A percentile compares a stretch with the other conserved stretches of the same genome.
These are phyloP conservation scores for Pelosia muscerda DNA, from an alignment of 2,888 invertebrate genomes.

Conservation along the genomic window DNA sequence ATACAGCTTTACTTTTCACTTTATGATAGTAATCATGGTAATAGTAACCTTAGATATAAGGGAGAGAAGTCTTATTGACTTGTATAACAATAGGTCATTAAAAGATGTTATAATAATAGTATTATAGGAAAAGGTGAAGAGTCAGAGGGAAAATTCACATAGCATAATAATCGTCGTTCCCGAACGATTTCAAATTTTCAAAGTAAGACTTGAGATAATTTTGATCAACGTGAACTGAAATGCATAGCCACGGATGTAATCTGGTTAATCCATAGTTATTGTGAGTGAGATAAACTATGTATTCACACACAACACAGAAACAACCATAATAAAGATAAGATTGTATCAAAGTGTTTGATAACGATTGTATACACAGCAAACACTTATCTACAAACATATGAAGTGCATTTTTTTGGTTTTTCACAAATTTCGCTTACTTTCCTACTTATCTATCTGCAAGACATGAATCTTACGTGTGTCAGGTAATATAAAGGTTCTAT, in stretches of 20 bases:
- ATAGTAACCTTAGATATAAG: too few relatives aligned
- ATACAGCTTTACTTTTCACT: too few relatives aligned
- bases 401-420: background rate
- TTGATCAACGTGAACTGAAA: background rate
- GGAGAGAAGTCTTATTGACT: too few relatives aligned
- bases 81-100: too few relatives aligned
- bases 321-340: constrained; percentile 12
- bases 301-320: background rate
- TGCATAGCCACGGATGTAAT: background rate
- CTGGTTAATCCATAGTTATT: background rate
- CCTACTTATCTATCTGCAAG: too few relatives aligned
- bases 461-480: background rate
- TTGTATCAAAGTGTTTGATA: constrained; percentile 2
- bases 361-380: background rate
- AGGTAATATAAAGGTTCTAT: background rate
- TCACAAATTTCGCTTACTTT: background rate
- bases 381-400: background rate
- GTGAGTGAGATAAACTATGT: background rate
- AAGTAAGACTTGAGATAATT: too few relatives aligned
- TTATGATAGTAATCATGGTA: too few relatives aligned
- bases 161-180: too few relatives aligned
- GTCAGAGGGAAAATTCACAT: too few relatives aligned
- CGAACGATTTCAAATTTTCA: too few relatives aligned
- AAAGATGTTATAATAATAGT: too few relatives aligned
- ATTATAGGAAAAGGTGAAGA: too few relatives aligned